Evolutionary conservation across 2,888 invertebrate genomes (phyloP), one percentile per base, ranked within the genome.

Genomic region (Ochlodes sylvanus): DNA sequence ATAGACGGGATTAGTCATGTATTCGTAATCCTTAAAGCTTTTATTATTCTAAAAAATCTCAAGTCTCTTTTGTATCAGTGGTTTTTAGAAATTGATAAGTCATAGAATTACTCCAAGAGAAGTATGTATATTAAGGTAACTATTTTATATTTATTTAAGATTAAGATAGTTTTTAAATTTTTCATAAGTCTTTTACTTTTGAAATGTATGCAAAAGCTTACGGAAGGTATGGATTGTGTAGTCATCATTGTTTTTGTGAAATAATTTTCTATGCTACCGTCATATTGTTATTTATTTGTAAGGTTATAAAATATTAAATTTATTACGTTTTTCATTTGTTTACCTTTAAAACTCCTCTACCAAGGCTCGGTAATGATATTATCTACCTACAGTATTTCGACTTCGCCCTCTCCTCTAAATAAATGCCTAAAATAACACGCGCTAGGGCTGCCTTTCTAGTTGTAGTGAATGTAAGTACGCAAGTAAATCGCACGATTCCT

Each of bases 91-190:
- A 44, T 44, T 44, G 10, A 10, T 12, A 19, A 2, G 50, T 50
- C 50, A 17, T 47, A 50, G 19, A 3, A 19, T 50, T 50, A 17
- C 7, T n/a, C 12, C 2, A 19, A 34, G 38, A 57, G 41, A 57
- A 41, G 32, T 52, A 27, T 65, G 65, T 65, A 65, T 50, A 65
- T 65, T 65, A 50, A 32, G 5, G 34, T 63, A 38, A 65, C n/a
- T 7, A 42, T 38, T 52, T 58, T 58, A 75, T 83, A 83, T 83
- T 82, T 83, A 80, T 84, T 80, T 82, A 85, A 80, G 69, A 69
- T 50, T 84, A 83, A 84, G 80, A 69, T 71, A 63, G 56, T 69
- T 70, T 27, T 69, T 69, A 54, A 63, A 72, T 19, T 68, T 70
- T 58, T 69, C 65, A 54, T 69, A 64, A 64, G 38, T 63, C 47